phyloP scores from a whole-genome alignment of 2,888 invertebrate genomes.

The Rotaria sp. region DNA sequence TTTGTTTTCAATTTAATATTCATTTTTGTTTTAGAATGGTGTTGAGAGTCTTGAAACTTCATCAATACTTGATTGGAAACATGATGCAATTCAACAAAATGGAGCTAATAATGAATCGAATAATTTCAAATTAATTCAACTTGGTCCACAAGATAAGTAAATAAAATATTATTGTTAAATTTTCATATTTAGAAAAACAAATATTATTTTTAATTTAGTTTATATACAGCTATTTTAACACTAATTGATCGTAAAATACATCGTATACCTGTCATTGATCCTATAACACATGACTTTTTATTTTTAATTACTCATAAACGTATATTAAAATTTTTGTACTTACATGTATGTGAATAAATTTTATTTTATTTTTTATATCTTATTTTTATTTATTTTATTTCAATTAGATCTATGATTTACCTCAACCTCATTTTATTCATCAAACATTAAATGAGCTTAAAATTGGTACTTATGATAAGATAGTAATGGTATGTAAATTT shows the following conservation, averaged over 20 bases:
- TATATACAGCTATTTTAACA: neutral
- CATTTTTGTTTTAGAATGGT: neutral
- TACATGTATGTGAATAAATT: neutral
- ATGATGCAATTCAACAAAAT: neutral
- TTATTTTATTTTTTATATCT: too few relatives aligned
- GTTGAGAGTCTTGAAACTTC: neutral
- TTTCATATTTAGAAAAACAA: too few relatives aligned
- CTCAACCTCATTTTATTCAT: conserved; percentile 23
- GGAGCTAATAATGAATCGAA: neutral
- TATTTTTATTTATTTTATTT: neutral
- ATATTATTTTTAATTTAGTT: neutral
- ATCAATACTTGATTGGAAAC: conserved; percentile 8
- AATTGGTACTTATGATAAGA: conserved; percentile 4
- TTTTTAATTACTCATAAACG: conserved; percentile 23
- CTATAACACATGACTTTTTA: neutral
- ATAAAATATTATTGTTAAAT: too few relatives aligned
- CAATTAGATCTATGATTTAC: conserved; percentile 21
- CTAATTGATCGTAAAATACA: neutral
- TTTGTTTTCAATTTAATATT: too few relatives aligned
- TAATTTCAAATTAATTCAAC: neutral
- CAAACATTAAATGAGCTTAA: conserved; percentile 19
- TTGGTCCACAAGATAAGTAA: conserved; percentile 4
- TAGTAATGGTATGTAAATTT: neutral
- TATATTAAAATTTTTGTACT: conserved; percentile 5
- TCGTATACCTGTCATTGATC: neutral